Evolutionary conservation across 2,888 invertebrate species (phyloP), one percentile per base, ranked within the genome.

Genomic region (Lasioglossum pauxillum): DNA sequence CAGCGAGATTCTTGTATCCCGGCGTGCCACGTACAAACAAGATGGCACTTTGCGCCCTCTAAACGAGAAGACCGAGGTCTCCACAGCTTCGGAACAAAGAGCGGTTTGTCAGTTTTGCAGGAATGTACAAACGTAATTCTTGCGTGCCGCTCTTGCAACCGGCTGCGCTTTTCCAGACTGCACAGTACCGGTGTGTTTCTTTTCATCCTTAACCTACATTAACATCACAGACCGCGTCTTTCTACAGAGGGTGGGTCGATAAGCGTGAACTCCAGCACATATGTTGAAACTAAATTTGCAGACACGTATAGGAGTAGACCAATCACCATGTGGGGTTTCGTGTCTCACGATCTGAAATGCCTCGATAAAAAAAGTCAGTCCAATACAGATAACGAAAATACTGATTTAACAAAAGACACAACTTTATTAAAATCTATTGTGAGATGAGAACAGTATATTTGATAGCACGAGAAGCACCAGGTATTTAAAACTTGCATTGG

Each of bases 121-220:
- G 77, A 80, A 88, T 83, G 84, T 83, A 83, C 80, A 82, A 86
- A 86, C 84, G 87, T 84, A 87, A 91, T 87, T 85, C 87, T 88
- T 86, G 75, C 67, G 73, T 76, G 77, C 23, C 79, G 81, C 84
- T 80, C 82, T 82, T 83, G 77, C 77, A 64, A 41, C 78, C 60
- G 77, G 80, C 80, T 88, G 83, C 76, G 83, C 86, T 89, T 89
- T 90, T 85, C 60, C 82, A 75, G 73, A 14, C 64, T 57, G 83
- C 79, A 83, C 82, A 69, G 80, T 35, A 78, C 81, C 46, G 57
- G 57, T 57, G 84, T 87, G 80, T 90, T 88, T 88, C 89, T 88
- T 90, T 90, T 84, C 87, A 82, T 87, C 86, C 91, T 89, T 90
- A 90, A 92, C 91, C 90, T 91, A 92, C 91, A 91, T 93, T 90